Base-by-base conservation (phyloP, 1,140 invertebrate genomes). In the Heliconius nattereri region DNA sequence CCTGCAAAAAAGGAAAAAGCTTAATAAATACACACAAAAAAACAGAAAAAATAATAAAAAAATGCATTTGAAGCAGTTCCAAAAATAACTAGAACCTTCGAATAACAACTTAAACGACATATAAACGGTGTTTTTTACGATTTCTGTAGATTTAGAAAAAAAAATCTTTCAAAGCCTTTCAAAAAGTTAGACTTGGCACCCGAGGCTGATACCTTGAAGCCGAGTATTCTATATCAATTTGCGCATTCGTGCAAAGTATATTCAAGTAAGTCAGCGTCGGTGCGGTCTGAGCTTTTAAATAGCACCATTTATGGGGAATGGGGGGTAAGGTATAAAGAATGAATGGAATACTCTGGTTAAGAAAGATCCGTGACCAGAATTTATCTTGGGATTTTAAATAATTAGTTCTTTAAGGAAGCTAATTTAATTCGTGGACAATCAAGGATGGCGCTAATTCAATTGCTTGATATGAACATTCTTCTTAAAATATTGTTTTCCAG, bases 141-240 rank as follows among this genome's bases (percentile, higher is more conserved):
- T 49, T 71, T 49, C 16, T 70, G 37, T 40, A 26, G 37, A 78
- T 73, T 70, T 73, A 52, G 49, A 20, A 52, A 57, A n/a, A 57
- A 73, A 73, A 78, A 57, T 40, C 72, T 16, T 70, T 78, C 6
- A 66, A 83, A 81, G 77, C 60, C 71, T 83, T 81, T 72, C 75
- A 75, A 26, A 73, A 73, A 75, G 71, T 78, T 76, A 78, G 75
- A 85, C 85, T 84, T 86, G 84, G 81, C 86, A 87, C 77, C 75
- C 83, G 79, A 78, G 78, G 83, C 84, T 84, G 87, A 89, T 85
- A 87, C 86, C 85, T 90, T 88, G 87, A 88, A 87, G 87, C 86
- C 85, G 88, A 90, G 88, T 88, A 90, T 91, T 93, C 91, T 91
- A 93, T 92, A 93, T 92, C 90, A 93, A 93, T 93, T 91, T 92